Evolutionary conservation across 2,888 invertebrate species (phyloP).

Genomic region (Andrena marginata): DNA sequence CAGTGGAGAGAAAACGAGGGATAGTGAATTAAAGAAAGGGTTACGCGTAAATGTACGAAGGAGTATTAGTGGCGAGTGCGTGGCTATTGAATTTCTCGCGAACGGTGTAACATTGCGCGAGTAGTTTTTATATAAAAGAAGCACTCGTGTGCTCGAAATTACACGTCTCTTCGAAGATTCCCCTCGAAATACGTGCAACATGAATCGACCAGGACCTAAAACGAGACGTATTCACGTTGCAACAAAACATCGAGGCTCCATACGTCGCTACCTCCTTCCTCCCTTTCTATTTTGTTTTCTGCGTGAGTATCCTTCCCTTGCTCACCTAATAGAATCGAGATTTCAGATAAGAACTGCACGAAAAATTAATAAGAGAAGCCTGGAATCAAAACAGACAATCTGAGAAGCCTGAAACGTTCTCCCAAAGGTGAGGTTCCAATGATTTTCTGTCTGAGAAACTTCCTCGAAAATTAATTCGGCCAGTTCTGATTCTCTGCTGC

Average conservation of each 20-base stretch:
- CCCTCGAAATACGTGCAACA: conserved; percentile 22
- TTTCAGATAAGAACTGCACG: neutral
- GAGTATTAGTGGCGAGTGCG: conserved; percentile 20
- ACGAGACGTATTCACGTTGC: conserved; percentile 27
- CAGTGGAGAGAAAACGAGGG: too few relatives aligned
- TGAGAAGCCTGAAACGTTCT: too few relatives aligned
- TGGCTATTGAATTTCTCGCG: conserved; percentile 8
- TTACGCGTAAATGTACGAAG: neutral
- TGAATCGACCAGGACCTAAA: conserved; percentile 34
- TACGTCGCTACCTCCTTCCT: neutral
- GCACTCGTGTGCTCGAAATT: neutral
- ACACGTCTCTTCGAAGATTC: conserved; percentile 9
- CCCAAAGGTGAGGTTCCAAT: too few relatives aligned
- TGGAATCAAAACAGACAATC: neutral
- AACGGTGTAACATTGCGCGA: conserved; percentile 21
- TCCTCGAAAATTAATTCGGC: too few relatives aligned
- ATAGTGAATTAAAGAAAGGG: neutral
- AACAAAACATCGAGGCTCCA: conserved; percentile 16
- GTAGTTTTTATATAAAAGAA: conserved; percentile 27
- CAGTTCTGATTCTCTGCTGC: too few relatives aligned
- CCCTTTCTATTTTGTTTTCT: neutral
- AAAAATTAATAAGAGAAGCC: neutral
- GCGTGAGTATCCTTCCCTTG: neutral
- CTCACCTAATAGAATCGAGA: neutral
- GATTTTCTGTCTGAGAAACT: neutral